These are phyloP conservation scores for Craseonycteris thonglongyai DNA, from an alignment of 2,113 vertebrate species.

Conservation along the genomic window DNA sequence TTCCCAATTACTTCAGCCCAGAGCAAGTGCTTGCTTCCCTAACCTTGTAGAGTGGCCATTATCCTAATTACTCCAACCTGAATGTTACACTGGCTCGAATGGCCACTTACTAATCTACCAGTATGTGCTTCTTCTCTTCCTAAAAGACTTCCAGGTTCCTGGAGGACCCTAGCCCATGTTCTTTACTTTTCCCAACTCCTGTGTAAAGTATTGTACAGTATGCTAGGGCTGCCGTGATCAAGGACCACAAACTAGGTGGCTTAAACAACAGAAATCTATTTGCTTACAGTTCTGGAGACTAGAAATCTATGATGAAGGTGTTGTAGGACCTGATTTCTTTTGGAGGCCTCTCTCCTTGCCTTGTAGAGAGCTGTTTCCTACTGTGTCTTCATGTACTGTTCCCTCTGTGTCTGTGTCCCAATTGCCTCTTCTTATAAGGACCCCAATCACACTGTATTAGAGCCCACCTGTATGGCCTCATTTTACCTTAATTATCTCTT, in stretches of 20 bases:
- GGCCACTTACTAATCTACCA: not conserved
- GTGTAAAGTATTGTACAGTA: not conserved
- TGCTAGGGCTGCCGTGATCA: not conserved
- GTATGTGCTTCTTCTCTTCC: not conserved
- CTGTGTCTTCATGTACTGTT: not conserved
- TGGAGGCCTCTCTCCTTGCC: not conserved
- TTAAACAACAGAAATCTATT: not conserved
- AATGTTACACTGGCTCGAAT: not conserved
- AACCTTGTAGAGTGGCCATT: not conserved
- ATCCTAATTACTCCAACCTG: not conserved
- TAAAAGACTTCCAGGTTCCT: not conserved
- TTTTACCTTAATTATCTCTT: not conserved
- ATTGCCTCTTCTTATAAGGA: not conserved
- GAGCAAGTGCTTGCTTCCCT: not conserved
- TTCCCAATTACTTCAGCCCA: not conserved
- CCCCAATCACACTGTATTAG: not conserved
- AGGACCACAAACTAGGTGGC: not conserved
- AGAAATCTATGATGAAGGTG: not conserved
- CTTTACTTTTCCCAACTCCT: not conserved
- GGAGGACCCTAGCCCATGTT: not conserved
- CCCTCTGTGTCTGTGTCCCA: not conserved
- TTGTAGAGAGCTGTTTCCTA: not conserved
- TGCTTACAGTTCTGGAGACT: not conserved
- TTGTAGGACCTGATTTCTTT: not conserved
- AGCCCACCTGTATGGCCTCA: not conserved